phyloP scores from a whole-genome alignment of 2,888 invertebrate species.

The Folsomia candida region DNA sequence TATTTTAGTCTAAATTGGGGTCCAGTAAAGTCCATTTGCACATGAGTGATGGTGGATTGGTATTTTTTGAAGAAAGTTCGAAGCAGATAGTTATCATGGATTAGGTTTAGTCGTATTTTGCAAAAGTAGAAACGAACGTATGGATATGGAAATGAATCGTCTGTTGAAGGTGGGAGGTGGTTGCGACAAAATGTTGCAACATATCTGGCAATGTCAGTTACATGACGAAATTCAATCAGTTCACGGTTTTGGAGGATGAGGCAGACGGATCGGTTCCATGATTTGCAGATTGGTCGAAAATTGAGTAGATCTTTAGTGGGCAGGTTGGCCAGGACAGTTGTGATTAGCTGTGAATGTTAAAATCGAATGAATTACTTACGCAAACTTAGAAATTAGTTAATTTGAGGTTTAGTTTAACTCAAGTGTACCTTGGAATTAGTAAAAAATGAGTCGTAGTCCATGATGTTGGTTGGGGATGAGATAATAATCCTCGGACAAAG shows the following conservation, averaged over 20 bases:
- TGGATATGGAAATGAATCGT: background rate
- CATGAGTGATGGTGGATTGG: background rate
- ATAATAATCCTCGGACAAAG: too few relatives aligned
- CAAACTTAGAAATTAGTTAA: background rate
- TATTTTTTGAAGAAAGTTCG: background rate
- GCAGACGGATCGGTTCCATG: background rate
- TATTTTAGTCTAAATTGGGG: background rate
- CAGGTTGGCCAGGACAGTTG: background rate
- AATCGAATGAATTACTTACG: background rate
- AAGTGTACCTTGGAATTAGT: background rate
- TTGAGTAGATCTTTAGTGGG: background rate
- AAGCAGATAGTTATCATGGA: slow-evolving; percentile 1
- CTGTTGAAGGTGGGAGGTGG: background rate
- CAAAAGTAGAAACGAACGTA: background rate
- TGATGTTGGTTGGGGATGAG: too few relatives aligned
- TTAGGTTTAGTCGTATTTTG: background rate
- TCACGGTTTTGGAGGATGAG: background rate
- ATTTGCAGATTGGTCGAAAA: background rate
- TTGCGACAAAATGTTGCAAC: background rate
- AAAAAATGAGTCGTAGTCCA: too few relatives aligned
- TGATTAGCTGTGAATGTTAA: too few relatives aligned
- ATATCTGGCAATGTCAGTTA: background rate
- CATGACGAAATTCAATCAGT: background rate
- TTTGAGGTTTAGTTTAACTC: background rate
- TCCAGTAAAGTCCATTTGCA: background rate